These are phyloP conservation scores for Ictidomys tridecemlineatus DNA, from an alignment of 2,113 vertebrate genomes.

Conservation along the genomic window DNA sequence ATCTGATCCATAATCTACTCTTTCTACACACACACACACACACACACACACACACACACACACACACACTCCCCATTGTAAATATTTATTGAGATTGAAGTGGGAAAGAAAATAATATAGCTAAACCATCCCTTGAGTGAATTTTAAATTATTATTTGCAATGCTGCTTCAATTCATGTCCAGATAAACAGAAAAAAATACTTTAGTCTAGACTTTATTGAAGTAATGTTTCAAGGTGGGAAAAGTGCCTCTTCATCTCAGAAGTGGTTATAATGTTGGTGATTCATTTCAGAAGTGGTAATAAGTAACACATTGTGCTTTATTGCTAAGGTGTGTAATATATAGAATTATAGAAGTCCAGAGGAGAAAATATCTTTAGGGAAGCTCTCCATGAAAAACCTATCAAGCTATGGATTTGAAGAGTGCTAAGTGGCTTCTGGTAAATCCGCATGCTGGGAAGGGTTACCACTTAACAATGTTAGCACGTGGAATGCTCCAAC, in stretches of 20 bases:
- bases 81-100: constrained; percentile 39
- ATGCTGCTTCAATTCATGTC: background rate
- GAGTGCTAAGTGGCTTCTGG: background rate
- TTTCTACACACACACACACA: background rate
- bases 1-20: background rate
- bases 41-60: background rate
- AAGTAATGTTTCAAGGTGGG: constrained; percentile 55
- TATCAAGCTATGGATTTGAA: constrained; percentile 19
- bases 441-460: background rate
- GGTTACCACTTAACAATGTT: background rate
- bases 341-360: background rate
- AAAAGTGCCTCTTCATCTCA: constrained; percentile 48
- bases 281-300: constrained; percentile 57
- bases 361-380: constrained; percentile 59
- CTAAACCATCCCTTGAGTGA: background rate
- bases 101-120: background rate
- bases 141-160: constrained; percentile 48
- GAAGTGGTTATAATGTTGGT: constrained; percentile 21
- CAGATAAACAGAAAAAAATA: constrained; percentile 23
- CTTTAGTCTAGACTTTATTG: constrained; percentile 41
- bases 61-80: background rate
- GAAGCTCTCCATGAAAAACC: constrained; percentile 29
- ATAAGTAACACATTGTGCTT: constrained; percentile 51
- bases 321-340: constrained; percentile 38
- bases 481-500: background rate